Base-by-base conservation (phyloP, 2,113 vertebrate genomes). In the Lethenteron reissneri region DNA sequence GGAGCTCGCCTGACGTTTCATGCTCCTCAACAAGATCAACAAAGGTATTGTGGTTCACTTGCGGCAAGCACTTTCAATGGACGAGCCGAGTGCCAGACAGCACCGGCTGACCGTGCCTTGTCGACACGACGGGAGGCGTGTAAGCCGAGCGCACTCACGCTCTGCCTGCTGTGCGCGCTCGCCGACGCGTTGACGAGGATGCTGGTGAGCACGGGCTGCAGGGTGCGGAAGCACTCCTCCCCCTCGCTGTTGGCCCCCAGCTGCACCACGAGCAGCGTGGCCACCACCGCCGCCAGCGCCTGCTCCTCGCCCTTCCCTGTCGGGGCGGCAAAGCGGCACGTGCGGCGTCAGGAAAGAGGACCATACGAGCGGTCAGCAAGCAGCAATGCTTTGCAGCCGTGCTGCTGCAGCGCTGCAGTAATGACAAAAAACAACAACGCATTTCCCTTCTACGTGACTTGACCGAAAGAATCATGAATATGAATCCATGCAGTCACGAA, bases 221-320 rank as follows among this genome's bases (percentile, higher is more conserved):
- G 80, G 71, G 81, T 80, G 75, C 77, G 82, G 72, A 95, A 92
- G 56, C 87, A 75, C 74, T 92, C 90, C 75, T 92, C 89, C 0
- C 85, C 86, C 76, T 90, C 85, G 0, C 82, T 77, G 25, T 87
- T 84, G 0, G 87, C 85, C n/a, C 88, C 90, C 76, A 97, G 81
- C 83, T 97, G 94, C 76, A 95, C 79, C 70, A 89, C 94, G 71
- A 99, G 82, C 75, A 92, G 86, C 56, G 86, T 78, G 15, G 87
- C 82, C 58, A 96, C 78, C 0, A 80, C 80, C 58, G 87, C 88
- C 0, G 88, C 88, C 1, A 85, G 78, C 0, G 88, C 84, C 83
- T 95, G 90, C 75, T 97, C 94, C 72, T 95, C 92, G 2, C 82
- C 85, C 4, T 86, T 84, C 73, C 94, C 94, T 97, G 79, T 0